Percentiles rank a stretch among this genome's conserved stretches.
phyloP scores from a whole-genome alignment of 2,113 vertebrate species.

The Alosa alosa region DNA sequence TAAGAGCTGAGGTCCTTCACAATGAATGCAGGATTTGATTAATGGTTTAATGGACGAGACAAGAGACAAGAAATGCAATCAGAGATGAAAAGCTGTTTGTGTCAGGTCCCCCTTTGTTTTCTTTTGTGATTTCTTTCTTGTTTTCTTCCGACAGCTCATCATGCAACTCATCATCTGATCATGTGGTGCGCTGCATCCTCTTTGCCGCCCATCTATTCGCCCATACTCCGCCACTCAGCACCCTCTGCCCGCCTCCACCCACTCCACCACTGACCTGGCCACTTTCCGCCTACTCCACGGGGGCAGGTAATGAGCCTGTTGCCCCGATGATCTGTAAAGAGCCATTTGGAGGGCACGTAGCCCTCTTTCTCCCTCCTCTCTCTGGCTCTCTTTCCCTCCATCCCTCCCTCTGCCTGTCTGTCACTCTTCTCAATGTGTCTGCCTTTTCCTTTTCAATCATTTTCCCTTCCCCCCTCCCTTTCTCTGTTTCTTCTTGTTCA shows the following conservation, averaged over 20 bases:
- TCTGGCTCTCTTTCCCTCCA: background rate
- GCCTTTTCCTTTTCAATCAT: background rate
- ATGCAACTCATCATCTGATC: background rate
- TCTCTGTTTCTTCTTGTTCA: background rate
- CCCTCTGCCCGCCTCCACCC: background rate
- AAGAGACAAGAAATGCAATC: background rate
- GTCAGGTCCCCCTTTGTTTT: background rate
- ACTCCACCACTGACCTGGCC: background rate
- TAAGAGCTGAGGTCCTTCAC: background rate
- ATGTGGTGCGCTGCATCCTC: background rate
- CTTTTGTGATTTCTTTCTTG: background rate
- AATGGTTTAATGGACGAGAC: background rate
- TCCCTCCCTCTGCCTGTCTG: background rate
- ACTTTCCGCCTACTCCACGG: background rate
- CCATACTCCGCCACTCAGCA: background rate
- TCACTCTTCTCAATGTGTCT: background rate
- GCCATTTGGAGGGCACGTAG: background rate
- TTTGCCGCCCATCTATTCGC: background rate
- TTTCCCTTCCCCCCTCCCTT: background rate
- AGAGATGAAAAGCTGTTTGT: background rate
- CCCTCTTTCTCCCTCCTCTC: background rate
- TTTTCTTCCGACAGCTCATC: background rate
- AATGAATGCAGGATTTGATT: background rate
- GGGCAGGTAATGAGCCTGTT: slow-evolving; percentile 11
- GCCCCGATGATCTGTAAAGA: background rate